A percentile compares a stretch with the other conserved stretches of the same genome.
These are phyloP conservation scores for Melanophora roralis DNA, from an alignment of 2,888 invertebrate genomes.

Conservation along the genomic window DNA sequence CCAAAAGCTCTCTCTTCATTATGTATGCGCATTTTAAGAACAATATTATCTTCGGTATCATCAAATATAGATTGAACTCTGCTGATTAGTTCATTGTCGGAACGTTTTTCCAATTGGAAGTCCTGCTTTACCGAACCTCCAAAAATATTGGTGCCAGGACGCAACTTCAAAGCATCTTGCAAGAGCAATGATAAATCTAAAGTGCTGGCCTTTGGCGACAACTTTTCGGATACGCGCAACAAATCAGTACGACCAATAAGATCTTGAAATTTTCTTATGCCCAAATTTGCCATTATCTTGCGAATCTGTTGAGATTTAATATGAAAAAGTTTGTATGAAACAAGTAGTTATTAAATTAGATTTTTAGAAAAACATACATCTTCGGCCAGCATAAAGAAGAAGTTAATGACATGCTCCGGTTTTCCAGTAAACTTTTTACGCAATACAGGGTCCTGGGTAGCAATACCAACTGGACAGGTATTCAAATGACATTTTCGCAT, in stretches of 20 bases:
- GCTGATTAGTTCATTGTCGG: conserved; percentile 89
- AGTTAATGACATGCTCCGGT: conserved; percentile 98
- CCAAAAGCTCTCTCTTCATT: conserved; percentile 96
- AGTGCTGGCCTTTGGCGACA: conserved; percentile 89
- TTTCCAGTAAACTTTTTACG: conserved; percentile 98
- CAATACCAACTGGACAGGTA: conserved; percentile 99
- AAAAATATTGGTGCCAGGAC: conserved; percentile 92
- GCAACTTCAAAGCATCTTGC: conserved; percentile 91
- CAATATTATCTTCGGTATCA: conserved; percentile 82
- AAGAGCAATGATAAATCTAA: conserved; percentile 91
- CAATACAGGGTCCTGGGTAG: conserved; percentile 97
- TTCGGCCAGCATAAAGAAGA: conserved; percentile 97
- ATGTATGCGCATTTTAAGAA: conserved; percentile 87
- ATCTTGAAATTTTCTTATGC: conserved; percentile 92
- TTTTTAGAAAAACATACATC: conserved; percentile 82
- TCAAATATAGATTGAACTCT: conserved; percentile 86
- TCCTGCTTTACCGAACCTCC: conserved; percentile 92
- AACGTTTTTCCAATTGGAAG: conserved; percentile 89
- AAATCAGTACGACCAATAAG: conserved; percentile 94
- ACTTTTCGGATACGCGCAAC: conserved; percentile 85
- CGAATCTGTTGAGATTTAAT: conserved; percentile 82
- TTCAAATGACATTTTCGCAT: conserved; percentile 99
- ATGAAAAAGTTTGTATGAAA: background rate
- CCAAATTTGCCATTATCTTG: conserved; percentile 92
- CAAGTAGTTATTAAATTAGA: background rate